Evolutionary conservation across 2,797 vertebrate genomes (phyloP).

Genomic region (Hippoglossus hippoglossus): DNA sequence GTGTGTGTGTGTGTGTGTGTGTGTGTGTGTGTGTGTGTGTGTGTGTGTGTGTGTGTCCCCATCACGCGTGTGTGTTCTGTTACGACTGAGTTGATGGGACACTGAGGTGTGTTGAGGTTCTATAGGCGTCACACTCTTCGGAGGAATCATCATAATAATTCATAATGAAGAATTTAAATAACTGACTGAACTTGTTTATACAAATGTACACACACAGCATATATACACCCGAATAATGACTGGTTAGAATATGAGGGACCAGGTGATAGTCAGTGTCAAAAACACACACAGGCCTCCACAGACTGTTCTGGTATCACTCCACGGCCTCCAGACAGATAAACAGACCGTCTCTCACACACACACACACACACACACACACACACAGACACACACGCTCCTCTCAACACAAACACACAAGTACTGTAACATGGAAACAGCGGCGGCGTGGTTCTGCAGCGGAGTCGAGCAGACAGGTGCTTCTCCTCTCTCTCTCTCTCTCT

Average conservation of each 20-base stretch:
- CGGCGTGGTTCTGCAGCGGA: constrained; percentile 35
- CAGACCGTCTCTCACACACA: background rate
- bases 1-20: no score
- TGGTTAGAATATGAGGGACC: no score
- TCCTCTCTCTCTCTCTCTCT: constrained; percentile 45
- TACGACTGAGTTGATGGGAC: no score
- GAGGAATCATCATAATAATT: background rate
- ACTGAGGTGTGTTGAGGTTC: background rate
- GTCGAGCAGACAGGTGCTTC: constrained; percentile 54
- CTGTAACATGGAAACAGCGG: constrained; percentile 8
- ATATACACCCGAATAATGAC: no score
- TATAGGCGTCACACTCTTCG: background rate
- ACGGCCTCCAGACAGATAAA: background rate
- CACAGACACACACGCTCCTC: constrained; percentile 27
- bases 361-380: background rate
- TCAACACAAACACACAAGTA: constrained; percentile 45
- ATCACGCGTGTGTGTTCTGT: no score
- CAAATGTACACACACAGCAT: no score
- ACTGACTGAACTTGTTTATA: no score
- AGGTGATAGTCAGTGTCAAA: no score
- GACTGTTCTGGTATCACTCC: constrained; percentile 8
- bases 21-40: no score
- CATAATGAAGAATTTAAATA: no score
- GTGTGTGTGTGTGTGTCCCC: no score
- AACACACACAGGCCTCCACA: background rate